These are phyloP conservation scores for Sarcophaga subvicina DNA, from an alignment of 2,888 invertebrate genomes.

Conservation along the genomic window DNA sequence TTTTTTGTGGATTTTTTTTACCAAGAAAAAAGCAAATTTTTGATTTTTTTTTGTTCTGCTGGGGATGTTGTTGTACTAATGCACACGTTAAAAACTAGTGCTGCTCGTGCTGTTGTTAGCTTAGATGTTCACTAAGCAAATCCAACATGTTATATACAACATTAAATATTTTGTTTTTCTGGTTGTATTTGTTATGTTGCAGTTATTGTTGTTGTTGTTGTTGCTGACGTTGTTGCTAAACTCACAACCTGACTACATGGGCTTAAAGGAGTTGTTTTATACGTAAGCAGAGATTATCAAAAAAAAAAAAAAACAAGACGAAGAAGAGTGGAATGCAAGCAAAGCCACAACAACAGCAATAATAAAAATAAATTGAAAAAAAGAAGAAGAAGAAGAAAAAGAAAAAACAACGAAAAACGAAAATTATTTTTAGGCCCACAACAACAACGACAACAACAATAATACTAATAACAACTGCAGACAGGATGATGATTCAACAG, in stretches of 20 bases:
- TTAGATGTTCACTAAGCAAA: slow-evolving; percentile 51
- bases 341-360: slow-evolving; percentile 12
- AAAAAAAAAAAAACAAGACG: neutral
- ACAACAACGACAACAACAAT: slow-evolving; percentile 9
- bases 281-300: neutral
- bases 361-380: slow-evolving; percentile 25
- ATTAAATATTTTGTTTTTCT: slow-evolving; percentile 20
- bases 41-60: neutral
- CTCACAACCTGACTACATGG: neutral
- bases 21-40: neutral
- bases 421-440: slow-evolving; percentile 52
- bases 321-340: neutral
- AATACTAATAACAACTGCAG: slow-evolving; percentile 17
- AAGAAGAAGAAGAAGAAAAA: neutral
- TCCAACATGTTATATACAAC: slow-evolving; percentile 43
- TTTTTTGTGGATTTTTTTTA: slow-evolving; percentile 17
- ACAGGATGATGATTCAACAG: neutral
- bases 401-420: neutral
- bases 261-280: slow-evolving; percentile 9
- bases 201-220: slow-evolving; percentile 10
- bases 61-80: slow-evolving; percentile 36
- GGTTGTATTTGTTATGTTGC: neutral
- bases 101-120: neutral
- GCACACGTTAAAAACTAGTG: slow-evolving; percentile 45
- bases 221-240: slow-evolving; percentile 3